Base-by-base conservation (phyloP, 2,797 vertebrate species). In the Eurystomus glaucurus region DNA sequence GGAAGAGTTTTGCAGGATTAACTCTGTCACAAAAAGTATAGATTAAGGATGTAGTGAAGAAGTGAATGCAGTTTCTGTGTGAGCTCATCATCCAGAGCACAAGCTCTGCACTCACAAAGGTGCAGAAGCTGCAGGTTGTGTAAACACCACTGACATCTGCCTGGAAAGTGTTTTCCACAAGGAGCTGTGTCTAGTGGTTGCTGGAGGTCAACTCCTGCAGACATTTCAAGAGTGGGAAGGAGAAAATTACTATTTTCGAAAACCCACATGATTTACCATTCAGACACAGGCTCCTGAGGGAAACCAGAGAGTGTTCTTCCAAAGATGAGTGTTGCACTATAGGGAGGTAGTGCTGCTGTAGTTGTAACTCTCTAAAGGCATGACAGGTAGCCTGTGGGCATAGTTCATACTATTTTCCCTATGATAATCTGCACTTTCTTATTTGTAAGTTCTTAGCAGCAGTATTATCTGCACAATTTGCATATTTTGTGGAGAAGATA, bases 61-160 rank as follows among this genome's bases (percentile, higher is more conserved):
- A 70, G 43, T 3, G n/a, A 14, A 6, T 41, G 31, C 10, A 39
- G 8, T 39, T 81, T 81, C 50, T 48, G 17, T 1, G 1, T 23
- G 22, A 79, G 21, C 29, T 82, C 10, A 3, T 48, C 22, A 7
- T 48, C 25, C 28, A 12, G 33, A 51, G 48, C 35, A n/a, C 33
- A 33, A 33, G 25, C 29, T 39, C 12, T 31, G 70, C 13, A 5
- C 8, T 16, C 10, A 2, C 8, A 25, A 60, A 60, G 48, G 45
- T 61, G 61, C 25, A 26, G 48, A 28, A 88, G 55, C 45, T 2
- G 2, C 28, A 9, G 60, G 15, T 9, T 52, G 45, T 33, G 33
- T 48, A 14, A 71, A 23, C 22, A 18, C 25, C 20, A 11, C 29
- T 0, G 0, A 1, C 45, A n/a, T 23, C 52, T 4, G 5, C 25